Evolutionary conservation across 2,888 invertebrate genomes (phyloP).

Genomic region (Lycocerus yunnanus): DNA sequence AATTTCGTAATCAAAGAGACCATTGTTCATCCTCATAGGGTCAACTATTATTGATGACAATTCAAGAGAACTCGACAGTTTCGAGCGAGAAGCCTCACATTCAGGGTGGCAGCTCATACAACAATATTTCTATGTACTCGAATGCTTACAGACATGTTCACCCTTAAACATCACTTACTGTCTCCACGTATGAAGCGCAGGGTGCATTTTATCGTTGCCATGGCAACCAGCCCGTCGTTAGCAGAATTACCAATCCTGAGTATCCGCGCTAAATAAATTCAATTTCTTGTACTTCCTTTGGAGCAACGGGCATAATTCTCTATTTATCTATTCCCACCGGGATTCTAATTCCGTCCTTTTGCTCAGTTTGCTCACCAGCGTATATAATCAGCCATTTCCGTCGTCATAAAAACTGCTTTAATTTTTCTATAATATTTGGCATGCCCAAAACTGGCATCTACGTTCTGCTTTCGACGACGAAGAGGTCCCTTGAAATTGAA

Average conservation of each 20-base stretch:
- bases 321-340: not conserved
- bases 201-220: not conserved
- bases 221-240: not conserved
- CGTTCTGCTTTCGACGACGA: not conserved
- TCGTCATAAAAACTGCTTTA: not conserved
- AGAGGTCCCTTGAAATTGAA: not conserved
- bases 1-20: too few species aligned
- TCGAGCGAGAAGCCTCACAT: too few species aligned
- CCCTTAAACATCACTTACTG: not conserved
- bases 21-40: too few species aligned
- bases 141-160: not conserved
- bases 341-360: not conserved
- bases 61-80: too few species aligned
- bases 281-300: not conserved
- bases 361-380: not conserved
- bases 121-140: not conserved
- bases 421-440: not conserved
- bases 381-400: not conserved
- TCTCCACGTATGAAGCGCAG: not conserved
- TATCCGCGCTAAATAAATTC: not conserved
- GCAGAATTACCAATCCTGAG: not conserved
- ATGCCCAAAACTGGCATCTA: not conserved
- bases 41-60: too few species aligned
- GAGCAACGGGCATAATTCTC: not conserved
- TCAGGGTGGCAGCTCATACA: too few species aligned